Percentiles rank a stretch among this genome's conserved stretches.
phyloP scores from a whole-genome alignment of 2,113 vertebrate species.

The Tiliqua scincoides region DNA sequence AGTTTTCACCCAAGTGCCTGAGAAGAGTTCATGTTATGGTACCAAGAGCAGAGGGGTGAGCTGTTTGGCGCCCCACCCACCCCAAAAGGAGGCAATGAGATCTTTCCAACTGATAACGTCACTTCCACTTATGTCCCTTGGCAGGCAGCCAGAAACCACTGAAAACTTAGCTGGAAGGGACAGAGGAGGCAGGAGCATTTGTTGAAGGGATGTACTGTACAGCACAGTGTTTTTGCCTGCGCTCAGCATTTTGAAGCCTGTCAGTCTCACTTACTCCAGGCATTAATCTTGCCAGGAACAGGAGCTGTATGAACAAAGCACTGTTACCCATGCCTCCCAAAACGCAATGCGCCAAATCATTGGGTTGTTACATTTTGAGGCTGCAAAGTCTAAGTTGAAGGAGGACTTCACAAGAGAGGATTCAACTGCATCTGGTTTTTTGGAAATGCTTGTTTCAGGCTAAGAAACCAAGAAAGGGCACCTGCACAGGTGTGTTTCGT shows the following conservation, averaged over 20 bases:
- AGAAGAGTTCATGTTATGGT: not conserved
- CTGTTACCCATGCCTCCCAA: not conserved
- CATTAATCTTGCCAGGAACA: not conserved
- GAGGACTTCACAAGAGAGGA: not conserved
- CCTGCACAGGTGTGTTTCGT: not conserved
- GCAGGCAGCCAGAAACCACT: not conserved
- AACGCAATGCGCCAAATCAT: not conserved
- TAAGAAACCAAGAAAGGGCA: rapidly evolving
- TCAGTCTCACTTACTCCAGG: not conserved
- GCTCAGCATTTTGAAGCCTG: not conserved
- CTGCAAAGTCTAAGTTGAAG: not conserved
- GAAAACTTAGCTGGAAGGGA: slow-evolving; percentile 8
- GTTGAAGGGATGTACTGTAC: not conserved
- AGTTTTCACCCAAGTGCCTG: not conserved
- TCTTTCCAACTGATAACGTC: slow-evolving; percentile 1
- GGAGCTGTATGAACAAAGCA: not conserved
- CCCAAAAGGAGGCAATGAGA: slow-evolving; percentile 6
- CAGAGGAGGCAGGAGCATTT: not conserved
- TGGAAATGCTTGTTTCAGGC: not conserved
- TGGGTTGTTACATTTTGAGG: not conserved
- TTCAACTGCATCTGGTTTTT: not conserved
- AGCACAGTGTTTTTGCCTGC: not conserved
- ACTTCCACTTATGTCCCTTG: not conserved
- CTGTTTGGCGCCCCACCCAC: not conserved
- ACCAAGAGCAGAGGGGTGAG: not conserved